Evolutionary conservation across 92 coral and sea anemone species (phyloP).

Genomic region (Epizoanthus stellaris): DNA sequence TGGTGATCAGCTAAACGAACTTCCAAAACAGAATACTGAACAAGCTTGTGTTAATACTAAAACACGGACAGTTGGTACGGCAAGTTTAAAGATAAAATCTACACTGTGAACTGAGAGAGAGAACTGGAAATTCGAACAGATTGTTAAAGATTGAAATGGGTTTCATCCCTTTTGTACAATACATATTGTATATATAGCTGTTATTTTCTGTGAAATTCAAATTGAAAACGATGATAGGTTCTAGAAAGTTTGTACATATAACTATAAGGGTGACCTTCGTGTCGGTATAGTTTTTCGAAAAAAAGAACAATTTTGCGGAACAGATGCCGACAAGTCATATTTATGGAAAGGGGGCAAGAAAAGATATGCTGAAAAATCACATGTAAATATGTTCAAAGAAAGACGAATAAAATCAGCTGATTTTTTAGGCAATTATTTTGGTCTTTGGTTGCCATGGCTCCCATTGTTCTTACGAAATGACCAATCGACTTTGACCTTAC

Average conservation of each 20-base stretch:
- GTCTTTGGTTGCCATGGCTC: slow-evolving; percentile 71
- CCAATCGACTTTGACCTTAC: slow-evolving; percentile 43
- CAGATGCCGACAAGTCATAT: slow-evolving; percentile 14
- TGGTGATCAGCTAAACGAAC: slow-evolving; percentile 77
- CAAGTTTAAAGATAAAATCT: slow-evolving; percentile 19
- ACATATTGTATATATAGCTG: slow-evolving; percentile 16
- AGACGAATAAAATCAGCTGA: slow-evolving; percentile 47
- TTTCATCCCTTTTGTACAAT: not conserved
- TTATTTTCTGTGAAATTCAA: slow-evolving; percentile 37
- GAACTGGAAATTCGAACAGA: slow-evolving; percentile 1
- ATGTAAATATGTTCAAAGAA: slow-evolving; percentile 39
- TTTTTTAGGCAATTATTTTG: slow-evolving; percentile 58
- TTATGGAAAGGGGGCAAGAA: slow-evolving; percentile 26
- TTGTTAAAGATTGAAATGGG: slow-evolving; percentile 1
- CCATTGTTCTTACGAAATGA: slow-evolving; percentile 61
- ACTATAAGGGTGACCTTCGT: not conserved
- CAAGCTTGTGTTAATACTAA: slow-evolving; percentile 4
- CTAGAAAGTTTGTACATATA: not conserved
- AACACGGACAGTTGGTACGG: slow-evolving; percentile 10
- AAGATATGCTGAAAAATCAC: slow-evolving; percentile 2
- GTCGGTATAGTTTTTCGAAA: slow-evolving; percentile 7
- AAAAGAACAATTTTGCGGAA: not conserved
- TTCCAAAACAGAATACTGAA: slow-evolving; percentile 9
- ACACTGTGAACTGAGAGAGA: slow-evolving; percentile 16
- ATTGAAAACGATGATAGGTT: slow-evolving; percentile 45